A percentile compares a stretch with the other conserved stretches of the same genome.
phyloP scores from a whole-genome alignment of 2,888 invertebrate genomes.

The Nematopogon swammerdamellus region DNA sequence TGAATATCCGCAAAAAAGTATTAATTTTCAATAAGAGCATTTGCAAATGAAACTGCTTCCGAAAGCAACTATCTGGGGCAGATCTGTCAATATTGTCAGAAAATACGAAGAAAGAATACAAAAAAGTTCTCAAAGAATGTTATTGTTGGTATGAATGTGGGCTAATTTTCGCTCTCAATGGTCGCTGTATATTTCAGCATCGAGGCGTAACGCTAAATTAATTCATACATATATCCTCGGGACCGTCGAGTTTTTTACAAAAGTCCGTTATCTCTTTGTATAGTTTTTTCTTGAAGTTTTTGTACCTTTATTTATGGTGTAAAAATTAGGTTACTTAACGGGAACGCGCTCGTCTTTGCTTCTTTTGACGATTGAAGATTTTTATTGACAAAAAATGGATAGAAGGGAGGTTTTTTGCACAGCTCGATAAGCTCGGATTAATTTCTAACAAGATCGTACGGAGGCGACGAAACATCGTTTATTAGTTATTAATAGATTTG shows the following conservation, averaged over 20 bases:
- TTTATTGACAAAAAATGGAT: too few species aligned
- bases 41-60: slow-evolving; percentile 34
- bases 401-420: slow-evolving; percentile 20
- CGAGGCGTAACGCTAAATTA: slow-evolving; percentile 51
- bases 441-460: not conserved
- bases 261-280: slow-evolving; percentile 43
- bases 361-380: slow-evolving; percentile 1
- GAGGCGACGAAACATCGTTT: not conserved
- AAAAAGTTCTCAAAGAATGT: not conserved
- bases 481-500: not conserved
- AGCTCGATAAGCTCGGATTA: slow-evolving; percentile 4
- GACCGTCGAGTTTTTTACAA: slow-evolving; percentile 18
- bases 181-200: slow-evolving; percentile 46
- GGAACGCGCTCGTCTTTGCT: slow-evolving; percentile 32
- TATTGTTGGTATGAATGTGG: slow-evolving; percentile 31
- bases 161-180: slow-evolving; percentile 53
- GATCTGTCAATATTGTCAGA: slow-evolving; percentile 54
- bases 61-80: slow-evolving; percentile 22
- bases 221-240: slow-evolving; percentile 30
- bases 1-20: slow-evolving; percentile 31
- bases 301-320: slow-evolving; percentile 45
- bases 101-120: slow-evolving; percentile 27
- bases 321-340: slow-evolving; percentile 57
- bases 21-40: slow-evolving; percentile 53
- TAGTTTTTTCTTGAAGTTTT: slow-evolving; percentile 28